Conservation (phyloP, 2,113 vertebrate genomes). For the Benitochromis conjunctus region DNA sequence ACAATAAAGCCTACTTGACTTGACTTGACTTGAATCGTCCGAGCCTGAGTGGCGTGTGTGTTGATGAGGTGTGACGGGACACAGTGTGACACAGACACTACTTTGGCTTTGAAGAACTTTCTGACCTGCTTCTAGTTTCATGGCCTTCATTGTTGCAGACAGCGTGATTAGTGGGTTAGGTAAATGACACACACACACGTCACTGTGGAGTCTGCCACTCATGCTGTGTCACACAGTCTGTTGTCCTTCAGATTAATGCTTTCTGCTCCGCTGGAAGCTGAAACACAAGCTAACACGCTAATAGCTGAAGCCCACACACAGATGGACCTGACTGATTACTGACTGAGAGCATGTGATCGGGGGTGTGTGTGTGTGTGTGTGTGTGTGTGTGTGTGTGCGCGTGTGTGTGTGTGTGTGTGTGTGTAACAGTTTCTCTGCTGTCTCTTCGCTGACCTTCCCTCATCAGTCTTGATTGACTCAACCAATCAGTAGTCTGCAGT, state of each 20-base stretch:
- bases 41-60: no score
- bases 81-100: accelerated
- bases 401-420: not conserved
- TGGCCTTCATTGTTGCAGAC: no score
- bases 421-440: not conserved
- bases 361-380: not conserved
- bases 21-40: no score
- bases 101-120: no score
- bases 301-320: not conserved
- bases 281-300: not conserved
- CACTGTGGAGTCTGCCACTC: no score
- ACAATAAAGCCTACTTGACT: no score
- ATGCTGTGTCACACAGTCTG: no score
- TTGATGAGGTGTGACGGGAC: no score
- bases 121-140: no score
- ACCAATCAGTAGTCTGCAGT: not conserved
- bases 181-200: no score
- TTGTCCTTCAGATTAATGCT: no score
- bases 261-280: not conserved
- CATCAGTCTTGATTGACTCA: conserved; percentile 17
- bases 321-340: not conserved
- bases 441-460: not conserved
- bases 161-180: no score
- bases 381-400: not conserved
- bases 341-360: not conserved